These are phyloP conservation scores for Pollenia amentaria DNA, from an alignment of 2,888 invertebrate genomes.

Conservation along the genomic window DNA sequence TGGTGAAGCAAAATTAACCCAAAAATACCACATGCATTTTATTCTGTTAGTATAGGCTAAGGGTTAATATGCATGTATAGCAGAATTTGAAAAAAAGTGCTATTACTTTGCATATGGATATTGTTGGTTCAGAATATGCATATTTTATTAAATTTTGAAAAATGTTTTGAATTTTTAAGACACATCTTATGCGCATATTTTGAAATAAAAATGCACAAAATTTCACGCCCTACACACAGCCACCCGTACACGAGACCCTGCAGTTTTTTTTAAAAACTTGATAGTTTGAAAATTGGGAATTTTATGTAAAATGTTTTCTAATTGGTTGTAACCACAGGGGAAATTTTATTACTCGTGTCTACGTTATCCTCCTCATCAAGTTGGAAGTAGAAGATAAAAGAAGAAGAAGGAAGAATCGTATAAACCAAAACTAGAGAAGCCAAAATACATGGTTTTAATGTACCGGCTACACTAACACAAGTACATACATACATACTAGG, in stretches of 20 bases:
- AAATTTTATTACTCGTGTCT: slow-evolving; percentile 42
- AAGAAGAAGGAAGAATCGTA: background rate
- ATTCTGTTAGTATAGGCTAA: too few relatives aligned
- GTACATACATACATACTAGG: too few relatives aligned
- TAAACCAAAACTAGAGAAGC: background rate
- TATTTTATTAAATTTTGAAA: too few relatives aligned
- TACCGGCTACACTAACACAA: background rate
- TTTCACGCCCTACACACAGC: background rate
- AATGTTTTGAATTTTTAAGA: too few relatives aligned
- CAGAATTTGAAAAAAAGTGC: too few relatives aligned
- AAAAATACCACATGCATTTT: too few relatives aligned
- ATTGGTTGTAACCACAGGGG: slow-evolving; percentile 78
- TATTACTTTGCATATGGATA: too few relatives aligned
- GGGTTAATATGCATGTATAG: too few relatives aligned
- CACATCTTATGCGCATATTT: too few relatives aligned
- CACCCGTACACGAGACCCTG: background rate
- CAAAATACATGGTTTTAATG: background rate
- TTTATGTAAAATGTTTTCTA: slow-evolving; percentile 81
- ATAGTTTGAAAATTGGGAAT: slow-evolving; percentile 77
- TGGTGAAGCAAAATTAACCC: too few relatives aligned
- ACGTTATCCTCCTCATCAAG: background rate
- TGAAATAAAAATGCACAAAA: too few relatives aligned
- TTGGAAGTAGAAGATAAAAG: slow-evolving; percentile 1
- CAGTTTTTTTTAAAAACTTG: slow-evolving; percentile 41
- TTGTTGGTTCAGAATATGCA: too few relatives aligned